Percentiles rank a stretch among this genome's conserved stretches.
These are phyloP conservation scores for Amorpha juglandis DNA, from an alignment of 2,888 invertebrate species.

Conservation along the genomic window DNA sequence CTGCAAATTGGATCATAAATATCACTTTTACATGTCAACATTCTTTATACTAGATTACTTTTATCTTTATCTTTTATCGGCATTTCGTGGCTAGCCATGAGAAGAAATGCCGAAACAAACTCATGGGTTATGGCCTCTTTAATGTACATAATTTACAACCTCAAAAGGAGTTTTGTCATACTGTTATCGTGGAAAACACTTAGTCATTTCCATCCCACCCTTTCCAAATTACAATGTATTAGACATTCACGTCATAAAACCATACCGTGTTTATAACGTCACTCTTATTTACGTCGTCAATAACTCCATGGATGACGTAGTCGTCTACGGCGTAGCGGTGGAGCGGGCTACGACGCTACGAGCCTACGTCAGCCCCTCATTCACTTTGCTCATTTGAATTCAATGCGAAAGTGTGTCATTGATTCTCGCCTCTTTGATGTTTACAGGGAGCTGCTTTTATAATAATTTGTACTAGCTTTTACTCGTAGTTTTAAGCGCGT, in stretches of 20 bases:
- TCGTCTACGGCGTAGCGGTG: constrained; percentile 38
- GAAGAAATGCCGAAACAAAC: too few relatives aligned
- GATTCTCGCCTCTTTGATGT: constrained; percentile 29
- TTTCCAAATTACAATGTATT: background rate
- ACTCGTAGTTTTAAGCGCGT: too few relatives aligned
- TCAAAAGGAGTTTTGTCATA: background rate
- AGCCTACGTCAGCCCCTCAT: constrained; percentile 39
- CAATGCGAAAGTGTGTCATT: constrained; percentile 29
- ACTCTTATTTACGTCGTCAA: background rate
- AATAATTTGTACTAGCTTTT: too few relatives aligned
- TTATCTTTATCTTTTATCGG: too few relatives aligned
- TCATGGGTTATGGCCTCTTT: too few relatives aligned
- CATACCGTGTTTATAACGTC: background rate
- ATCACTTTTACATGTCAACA: too few relatives aligned
- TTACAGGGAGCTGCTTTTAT: constrained; percentile 16
- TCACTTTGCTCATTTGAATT: constrained; percentile 44
- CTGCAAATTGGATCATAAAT: too few relatives aligned
- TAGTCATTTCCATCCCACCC: background rate
- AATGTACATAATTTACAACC: too few relatives aligned
- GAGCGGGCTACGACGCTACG: constrained; percentile 41
- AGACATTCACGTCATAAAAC: background rate
- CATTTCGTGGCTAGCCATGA: too few relatives aligned
- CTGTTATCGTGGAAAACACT: background rate
- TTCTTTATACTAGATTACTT: too few relatives aligned
- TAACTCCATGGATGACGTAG: constrained; percentile 29